A percentile compares a stretch with the other conserved stretches of the same genome.
These are phyloP conservation scores for Hippocampus barbouri DNA, from an alignment of 2,113 vertebrate species.

Conservation along the genomic window DNA sequence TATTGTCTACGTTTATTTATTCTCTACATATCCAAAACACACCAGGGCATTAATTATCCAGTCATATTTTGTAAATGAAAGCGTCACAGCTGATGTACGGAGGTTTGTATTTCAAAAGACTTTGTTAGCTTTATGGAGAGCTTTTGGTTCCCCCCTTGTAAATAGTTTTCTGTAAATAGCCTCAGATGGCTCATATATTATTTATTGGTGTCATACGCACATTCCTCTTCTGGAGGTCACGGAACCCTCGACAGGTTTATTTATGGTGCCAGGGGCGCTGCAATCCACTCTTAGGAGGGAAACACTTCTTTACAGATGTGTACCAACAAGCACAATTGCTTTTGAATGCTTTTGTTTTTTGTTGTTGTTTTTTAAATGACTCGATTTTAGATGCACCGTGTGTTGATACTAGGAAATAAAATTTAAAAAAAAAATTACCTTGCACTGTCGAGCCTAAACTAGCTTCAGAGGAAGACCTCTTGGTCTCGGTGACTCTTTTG, in stretches of 20 bases:
- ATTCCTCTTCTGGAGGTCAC: constrained; percentile 32
- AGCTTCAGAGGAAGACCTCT: background rate
- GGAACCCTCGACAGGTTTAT: constrained; percentile 2
- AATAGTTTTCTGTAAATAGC: constrained; percentile 53
- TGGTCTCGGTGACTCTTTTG: background rate
- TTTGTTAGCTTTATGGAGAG: constrained; percentile 14
- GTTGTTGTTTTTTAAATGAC: background rate
- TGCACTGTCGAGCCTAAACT: constrained; percentile 45
- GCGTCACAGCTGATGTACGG: constrained; percentile 40
- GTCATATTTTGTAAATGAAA: constrained; percentile 12
- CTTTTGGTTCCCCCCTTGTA: constrained; percentile 22
- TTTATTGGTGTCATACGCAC: constrained; percentile 61
- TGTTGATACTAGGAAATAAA: constrained; percentile 12
- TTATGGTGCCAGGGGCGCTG: constrained; percentile 9
- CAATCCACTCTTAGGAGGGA: constrained; percentile 4
- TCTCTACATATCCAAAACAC: background rate
- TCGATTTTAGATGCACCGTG: constrained; percentile 1
- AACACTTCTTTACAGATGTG: background rate
- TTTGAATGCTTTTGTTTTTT: constrained; percentile 1
- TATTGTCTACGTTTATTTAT: background rate
- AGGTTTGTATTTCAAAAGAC: constrained; percentile 21
- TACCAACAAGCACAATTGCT: constrained; percentile 49
- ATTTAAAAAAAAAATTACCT: background rate
- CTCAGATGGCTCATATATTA: constrained; percentile 58
- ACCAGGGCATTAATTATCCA: constrained; percentile 41